Base-by-base conservation (phyloP, 2,113 vertebrate species). In the Coregonus clupeaformis region DNA sequence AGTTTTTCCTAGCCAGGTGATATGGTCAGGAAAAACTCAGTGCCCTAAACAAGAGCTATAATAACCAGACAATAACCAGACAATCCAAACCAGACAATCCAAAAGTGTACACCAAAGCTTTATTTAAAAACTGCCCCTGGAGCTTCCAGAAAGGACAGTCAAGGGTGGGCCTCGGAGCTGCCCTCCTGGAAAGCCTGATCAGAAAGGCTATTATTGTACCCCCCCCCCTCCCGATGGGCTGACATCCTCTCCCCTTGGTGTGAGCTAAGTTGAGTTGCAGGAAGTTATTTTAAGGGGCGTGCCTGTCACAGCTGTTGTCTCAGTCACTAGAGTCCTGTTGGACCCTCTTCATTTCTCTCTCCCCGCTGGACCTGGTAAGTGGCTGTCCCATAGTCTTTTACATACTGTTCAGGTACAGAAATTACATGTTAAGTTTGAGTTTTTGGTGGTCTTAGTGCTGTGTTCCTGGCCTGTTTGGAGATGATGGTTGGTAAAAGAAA, bases 241-340 rank as follows among this genome's bases (percentile, higher is more conserved):
- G 30, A 52, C 47, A 57, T 13, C 12, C 63, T 62, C 68, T 67
- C 16, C 65, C 69, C 57, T 73, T 65, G 62, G 73, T 71, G 77
- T 57, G 80, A 52, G 47, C 16, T 1, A 5, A 52, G 49, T 52
- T 71, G 60, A 68, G 71, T 65, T 74, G 29, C 72, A 69, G 6
- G 81, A 45, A 68, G 90, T 92, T 93, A 93, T 93, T 93, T 93
- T 91, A 77, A 87, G 90, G 85, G 76, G 85, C 82, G 87, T 67
- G 80, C 89, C 81, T 85, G 25, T 82, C 75, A 65, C 81, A 85
- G 85, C 84, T 71, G 74, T 90, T 89, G 89, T 82, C 71, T 73
- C 64, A 69, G 55, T 65, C 73, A 65, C 57, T 63, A 55, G 24
- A 27, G 36, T 77, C 68, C 49, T 80, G 13, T 18, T 52, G 80